phyloP scores from a whole-genome alignment of 1,140 invertebrate species.

The Nasonia longicornis region DNA sequence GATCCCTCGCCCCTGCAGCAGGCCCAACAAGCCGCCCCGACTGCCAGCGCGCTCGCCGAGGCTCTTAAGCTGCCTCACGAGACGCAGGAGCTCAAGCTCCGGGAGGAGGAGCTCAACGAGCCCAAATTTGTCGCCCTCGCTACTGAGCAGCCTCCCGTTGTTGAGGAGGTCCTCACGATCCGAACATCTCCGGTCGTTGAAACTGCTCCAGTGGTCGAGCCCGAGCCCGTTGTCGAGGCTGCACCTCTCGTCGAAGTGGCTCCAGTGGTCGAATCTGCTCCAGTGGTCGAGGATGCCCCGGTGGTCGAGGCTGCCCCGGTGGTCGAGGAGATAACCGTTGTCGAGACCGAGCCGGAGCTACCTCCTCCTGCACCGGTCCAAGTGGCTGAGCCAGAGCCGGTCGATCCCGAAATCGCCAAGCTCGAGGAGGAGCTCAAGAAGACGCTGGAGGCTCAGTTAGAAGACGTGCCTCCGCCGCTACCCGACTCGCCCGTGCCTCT shows the following conservation, averaged over 20 bases:
- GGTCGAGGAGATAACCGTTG: background rate
- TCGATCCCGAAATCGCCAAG: background rate
- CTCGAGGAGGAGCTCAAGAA: background rate
- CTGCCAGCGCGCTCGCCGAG: slow-evolving; percentile 59
- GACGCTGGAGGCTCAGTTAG: slow-evolving; percentile 48
- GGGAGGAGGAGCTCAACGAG: background rate
- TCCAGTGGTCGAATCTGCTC: background rate
- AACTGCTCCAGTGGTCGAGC: background rate
- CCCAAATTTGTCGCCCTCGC: background rate
- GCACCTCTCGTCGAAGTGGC: background rate
- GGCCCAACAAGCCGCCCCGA: slow-evolving; percentile 64
- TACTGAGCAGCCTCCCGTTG: background rate
- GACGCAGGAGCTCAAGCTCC: slow-evolving; percentile 3
- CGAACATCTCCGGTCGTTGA: too few species aligned
- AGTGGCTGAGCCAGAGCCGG: slow-evolving; percentile 2
- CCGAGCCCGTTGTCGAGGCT: background rate
- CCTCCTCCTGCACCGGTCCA: background rate
- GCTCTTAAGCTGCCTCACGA: slow-evolving; percentile 59
- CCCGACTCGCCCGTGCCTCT: slow-evolving; percentile 57
- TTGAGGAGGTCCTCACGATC: background rate
- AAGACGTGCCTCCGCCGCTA: slow-evolving; percentile 29
- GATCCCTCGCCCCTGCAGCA: slow-evolving; percentile 66
- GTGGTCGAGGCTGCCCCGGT: background rate
- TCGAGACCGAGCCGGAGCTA: slow-evolving; percentile 25
- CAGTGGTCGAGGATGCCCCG: background rate